Evolutionary conservation across 1,140 invertebrate species (phyloP), one percentile per base, ranked within the genome.

Genomic region (Zaprionus gabonicus): DNA sequence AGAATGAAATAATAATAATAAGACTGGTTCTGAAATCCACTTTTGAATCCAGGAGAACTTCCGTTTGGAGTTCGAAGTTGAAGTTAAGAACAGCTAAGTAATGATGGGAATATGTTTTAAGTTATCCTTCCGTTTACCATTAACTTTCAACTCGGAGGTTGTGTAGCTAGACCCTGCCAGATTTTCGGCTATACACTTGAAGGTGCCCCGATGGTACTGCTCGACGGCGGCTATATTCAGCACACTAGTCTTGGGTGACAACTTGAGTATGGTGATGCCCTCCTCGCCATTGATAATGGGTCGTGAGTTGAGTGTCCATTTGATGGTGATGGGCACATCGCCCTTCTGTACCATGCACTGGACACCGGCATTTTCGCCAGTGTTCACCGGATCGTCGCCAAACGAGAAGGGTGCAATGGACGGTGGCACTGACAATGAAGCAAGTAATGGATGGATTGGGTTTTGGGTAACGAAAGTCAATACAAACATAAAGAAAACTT

Each of bases 311-410:
- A 92, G 95, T 10, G 94, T 94, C 96, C 96, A 96, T 49, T 94
- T 95, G 78, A 96, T 95, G 38, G 93, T 94, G 34, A 96, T 93
- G 46, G 96, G 96, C 25, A 95, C 93, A 93, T 96, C 96, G 41
- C 96, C 96, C 85, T 96, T 96, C 85, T 94, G 95, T 82, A 96
- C 95, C 69, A 95, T 95, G 91, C 96, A 96, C 75, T 95, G 95
- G 5, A 96, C 94, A 34, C 95, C 95, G 53, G 95, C 94, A 85
- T 96, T 96, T 93, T 97, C 96, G 44, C 96, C 97, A 84, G 96
- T 95, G 92, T 96, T 95, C 28, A 95, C 94, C 31, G 95, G 94
- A 84, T 95, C 95, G 64, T 96, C 95, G 76, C 95, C 96, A 90
- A 97, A 96, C 62, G 93, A 94, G 78, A 96, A 95, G 49, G 95